phyloP scores from a whole-genome alignment of 2,113 vertebrate species.

The Geococcyx californianus region DNA sequence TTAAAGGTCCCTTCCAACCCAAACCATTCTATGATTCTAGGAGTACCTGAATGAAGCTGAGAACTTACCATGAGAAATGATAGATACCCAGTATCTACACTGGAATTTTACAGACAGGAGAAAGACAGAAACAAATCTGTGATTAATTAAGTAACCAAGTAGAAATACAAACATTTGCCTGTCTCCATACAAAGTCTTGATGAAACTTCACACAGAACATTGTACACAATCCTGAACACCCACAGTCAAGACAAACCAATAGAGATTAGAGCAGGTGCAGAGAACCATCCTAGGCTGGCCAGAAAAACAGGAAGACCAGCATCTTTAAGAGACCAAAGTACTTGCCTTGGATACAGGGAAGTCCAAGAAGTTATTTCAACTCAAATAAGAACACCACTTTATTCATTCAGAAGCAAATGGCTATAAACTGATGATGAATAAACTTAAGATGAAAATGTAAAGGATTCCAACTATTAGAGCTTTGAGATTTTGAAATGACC shows the following conservation, averaged over 20 bases:
- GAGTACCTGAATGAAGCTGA: background rate
- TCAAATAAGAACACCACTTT: background rate
- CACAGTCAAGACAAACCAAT: background rate
- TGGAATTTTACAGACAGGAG: background rate
- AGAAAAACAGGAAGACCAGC: background rate
- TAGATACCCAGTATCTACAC: background rate
- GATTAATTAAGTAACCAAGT: background rate
- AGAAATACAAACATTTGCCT: background rate
- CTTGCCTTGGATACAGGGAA: background rate
- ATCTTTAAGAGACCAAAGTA: background rate
- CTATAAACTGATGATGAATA: background rate
- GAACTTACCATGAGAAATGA: background rate
- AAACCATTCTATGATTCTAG: background rate
- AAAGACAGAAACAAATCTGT: background rate
- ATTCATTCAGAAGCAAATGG: background rate
- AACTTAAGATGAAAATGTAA: background rate
- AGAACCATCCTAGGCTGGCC: background rate
- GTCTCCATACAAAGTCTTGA: background rate
- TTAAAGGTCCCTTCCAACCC: background rate
- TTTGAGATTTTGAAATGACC: background rate
- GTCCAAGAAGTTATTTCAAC: background rate
- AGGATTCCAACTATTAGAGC: background rate
- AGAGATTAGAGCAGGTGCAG: background rate
- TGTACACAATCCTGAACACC: background rate
- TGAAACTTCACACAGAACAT: background rate